Evolutionary conservation across 2,113 vertebrate genomes (phyloP), one percentile per base, ranked within the genome.

Genomic region (Paradisaea rubra): DNA sequence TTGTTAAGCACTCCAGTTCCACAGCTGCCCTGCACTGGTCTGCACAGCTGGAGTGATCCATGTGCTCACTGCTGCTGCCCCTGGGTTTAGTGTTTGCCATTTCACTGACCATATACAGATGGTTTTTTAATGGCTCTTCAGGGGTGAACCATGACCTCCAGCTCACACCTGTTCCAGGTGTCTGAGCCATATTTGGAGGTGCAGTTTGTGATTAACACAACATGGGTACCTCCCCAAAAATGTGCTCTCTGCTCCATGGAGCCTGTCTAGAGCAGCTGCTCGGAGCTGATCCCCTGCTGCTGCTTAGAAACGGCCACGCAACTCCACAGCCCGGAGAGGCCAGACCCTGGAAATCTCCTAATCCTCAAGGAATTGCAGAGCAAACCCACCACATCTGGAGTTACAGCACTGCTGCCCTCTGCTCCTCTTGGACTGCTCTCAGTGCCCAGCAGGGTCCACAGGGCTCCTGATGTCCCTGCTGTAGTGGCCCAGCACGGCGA

Each of bases 41-140:
- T 64, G 81, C 81, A 33, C 0, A 0, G 73, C 61, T 3, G 2
- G 77, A 13, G 22, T 0, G 25, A 37, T 2, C 27, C 0, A 0
- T 3, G 31, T 2, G 27, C 39, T 56, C 30, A 6, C 11, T 35
- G 84, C 81, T 60, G 9, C 6, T 21, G 54, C n/a, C 44, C 47
- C 79, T 13, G 35, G 25, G 33, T 49, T 76, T 82, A 53, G 35
- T 25, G 11, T 27, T 42, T 41, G 49, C 68, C 49, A 10, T 6
- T 27, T 33, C 71, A 35, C 52, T 25, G n/a, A 23, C 31, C 16
- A 3, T 3, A 44, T 37, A 54, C 60, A 74, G 30, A 16, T n/a
- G 7, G 5, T 8, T 87, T 77, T 89, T 57, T 39, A 37, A 42
- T 6, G 17, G 3, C 12, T 11, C 21, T 91, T 59, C 11, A 74